phyloP scores from a whole-genome alignment of 2,888 invertebrate genomes.

The Cotesia congregata region DNA sequence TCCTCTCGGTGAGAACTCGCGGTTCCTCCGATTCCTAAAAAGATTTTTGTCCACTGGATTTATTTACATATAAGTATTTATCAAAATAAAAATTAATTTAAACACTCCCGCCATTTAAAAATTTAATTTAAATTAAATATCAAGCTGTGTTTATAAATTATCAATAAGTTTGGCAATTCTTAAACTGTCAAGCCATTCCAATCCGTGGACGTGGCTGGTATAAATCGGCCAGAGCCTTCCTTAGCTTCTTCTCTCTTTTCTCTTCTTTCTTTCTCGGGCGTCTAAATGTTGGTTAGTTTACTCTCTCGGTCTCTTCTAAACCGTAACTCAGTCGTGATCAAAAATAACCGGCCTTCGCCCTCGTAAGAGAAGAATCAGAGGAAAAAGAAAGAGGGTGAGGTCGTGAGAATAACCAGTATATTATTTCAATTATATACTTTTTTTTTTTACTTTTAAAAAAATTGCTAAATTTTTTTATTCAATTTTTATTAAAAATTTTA shows the following conservation, averaged over 20 bases:
- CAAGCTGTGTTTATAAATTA: neutral
- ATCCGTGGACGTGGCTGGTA: conserved; percentile 45
- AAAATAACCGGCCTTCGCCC: conserved; percentile 59
- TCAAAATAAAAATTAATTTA: neutral
- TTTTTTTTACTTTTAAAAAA: neutral
- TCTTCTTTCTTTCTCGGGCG: conserved; percentile 38
- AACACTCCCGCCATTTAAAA: neutral
- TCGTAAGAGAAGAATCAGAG: conserved; percentile 45
- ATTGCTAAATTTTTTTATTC: no score
- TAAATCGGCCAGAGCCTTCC: conserved; percentile 41
- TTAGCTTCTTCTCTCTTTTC: conserved; percentile 10
- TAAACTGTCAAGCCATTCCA: conserved; percentile 17
- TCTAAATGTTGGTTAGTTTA: conserved; percentile 26
- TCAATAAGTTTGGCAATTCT: conserved; percentile 16
- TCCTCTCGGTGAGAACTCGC: conserved; percentile 26
- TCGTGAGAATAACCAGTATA: conserved; percentile 37
- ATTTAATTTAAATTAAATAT: neutral
- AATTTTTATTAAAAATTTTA: neutral
- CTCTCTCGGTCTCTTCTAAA: conserved; percentile 51
- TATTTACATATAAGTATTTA: neutral
- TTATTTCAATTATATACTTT: neutral
- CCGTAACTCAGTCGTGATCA: conserved; percentile 41
- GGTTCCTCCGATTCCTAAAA: neutral
- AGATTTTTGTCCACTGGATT: neutral
- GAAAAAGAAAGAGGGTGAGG: conserved; percentile 39